These are phyloP conservation scores for Mirounga angustirostris DNA, from an alignment of 2,113 vertebrate species.

Conservation along the genomic window DNA sequence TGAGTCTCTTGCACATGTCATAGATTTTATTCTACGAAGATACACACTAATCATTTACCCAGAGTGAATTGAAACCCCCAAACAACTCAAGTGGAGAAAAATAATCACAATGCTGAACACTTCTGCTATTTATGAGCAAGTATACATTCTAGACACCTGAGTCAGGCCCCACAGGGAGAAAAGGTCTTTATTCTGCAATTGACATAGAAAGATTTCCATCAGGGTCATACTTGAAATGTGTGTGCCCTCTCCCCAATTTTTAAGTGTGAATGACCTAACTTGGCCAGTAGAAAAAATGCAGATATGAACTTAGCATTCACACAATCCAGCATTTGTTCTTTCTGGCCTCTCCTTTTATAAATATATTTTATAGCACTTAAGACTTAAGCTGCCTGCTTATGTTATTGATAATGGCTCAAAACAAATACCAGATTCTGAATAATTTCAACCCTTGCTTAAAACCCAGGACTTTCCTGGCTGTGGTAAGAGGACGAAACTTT, in stretches of 20 bases:
- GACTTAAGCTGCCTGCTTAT: constrained; percentile 26
- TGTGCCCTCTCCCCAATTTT: not conserved
- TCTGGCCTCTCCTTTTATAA: constrained; percentile 63
- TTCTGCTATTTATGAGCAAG: constrained; percentile 70
- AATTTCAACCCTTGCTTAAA: not conserved
- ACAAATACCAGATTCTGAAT: constrained; percentile 41
- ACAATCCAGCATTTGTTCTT: constrained; percentile 14
- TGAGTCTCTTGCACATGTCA: constrained; percentile 67
- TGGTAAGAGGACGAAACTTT: not conserved
- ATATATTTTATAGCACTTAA: constrained; percentile 51
- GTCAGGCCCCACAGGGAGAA: constrained; percentile 49
- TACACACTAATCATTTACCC: constrained; percentile 59
- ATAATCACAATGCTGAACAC: not conserved
- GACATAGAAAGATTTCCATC: constrained; percentile 39
- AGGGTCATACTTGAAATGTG: not conserved
- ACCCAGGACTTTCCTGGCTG: constrained; percentile 45
- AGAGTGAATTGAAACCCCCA: constrained; percentile 67
- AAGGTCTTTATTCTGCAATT: constrained; percentile 48
- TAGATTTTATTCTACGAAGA: constrained; percentile 49
- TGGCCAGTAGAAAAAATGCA: not conserved
- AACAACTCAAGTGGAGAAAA: constrained; percentile 71
- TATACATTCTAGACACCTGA: constrained; percentile 71
- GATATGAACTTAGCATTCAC: constrained; percentile 45
- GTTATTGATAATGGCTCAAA: constrained; percentile 59
- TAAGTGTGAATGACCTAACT: not conserved